A percentile compares a stretch with the other conserved stretches of the same genome.
Evolutionary conservation across 2,113 vertebrate genomes (phyloP).

Genomic region (Thermophis baileyi): DNA sequence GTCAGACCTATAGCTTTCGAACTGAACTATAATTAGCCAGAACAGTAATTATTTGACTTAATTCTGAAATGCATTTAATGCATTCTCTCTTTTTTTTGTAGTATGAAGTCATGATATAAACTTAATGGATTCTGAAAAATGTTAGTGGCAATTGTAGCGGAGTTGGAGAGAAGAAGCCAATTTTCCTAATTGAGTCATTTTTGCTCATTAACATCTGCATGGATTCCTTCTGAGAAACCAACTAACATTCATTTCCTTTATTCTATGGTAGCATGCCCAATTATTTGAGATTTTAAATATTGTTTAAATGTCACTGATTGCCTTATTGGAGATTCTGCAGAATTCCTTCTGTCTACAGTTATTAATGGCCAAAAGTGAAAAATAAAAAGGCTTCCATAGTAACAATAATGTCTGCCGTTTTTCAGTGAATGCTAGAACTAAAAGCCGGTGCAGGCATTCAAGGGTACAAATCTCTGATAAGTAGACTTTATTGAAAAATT

Average conservation of each 20-base stretch:
- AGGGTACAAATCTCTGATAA: neutral
- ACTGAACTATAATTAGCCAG: neutral
- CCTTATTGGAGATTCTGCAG: neutral
- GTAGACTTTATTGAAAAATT: neutral
- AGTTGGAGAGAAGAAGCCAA: neutral
- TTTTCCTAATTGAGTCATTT: neutral
- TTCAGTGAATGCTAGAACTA: neutral
- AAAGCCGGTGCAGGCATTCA: neutral
- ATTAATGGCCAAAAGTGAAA: neutral
- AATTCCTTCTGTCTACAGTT: neutral
- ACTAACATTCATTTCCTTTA: neutral
- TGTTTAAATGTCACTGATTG: neutral
- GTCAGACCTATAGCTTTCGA: neutral
- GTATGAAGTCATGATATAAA: neutral
- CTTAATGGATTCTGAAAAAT: neutral
- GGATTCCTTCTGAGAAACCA: neutral
- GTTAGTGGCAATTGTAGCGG: neutral
- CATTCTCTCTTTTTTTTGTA: neutral
- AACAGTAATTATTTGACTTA: neutral
- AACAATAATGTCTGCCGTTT: neutral
- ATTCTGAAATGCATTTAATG: neutral
- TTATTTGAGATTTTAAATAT: neutral
- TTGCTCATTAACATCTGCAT: neutral
- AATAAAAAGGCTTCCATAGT: neutral
- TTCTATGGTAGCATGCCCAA: neutral